Conservation (phyloP, 2,888 invertebrate species). For the Aphrophora alni region DNA sequence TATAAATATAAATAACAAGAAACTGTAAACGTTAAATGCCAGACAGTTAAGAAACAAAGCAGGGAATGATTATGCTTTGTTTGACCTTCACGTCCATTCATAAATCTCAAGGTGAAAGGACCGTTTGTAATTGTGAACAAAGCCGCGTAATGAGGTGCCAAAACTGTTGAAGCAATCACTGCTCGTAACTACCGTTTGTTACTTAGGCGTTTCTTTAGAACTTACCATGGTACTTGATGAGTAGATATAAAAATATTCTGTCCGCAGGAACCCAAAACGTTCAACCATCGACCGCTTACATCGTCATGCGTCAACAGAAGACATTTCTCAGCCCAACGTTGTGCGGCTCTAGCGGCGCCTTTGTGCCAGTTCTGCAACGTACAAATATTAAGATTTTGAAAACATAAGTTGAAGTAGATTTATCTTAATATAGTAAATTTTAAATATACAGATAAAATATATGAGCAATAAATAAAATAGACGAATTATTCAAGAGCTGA, state of each 20-base stretch:
- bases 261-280: constrained; percentile 75
- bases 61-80: too few species aligned
- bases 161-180: neutral
- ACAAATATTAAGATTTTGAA: too few species aligned
- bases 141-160: neutral
- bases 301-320: constrained; percentile 73
- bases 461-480: too few species aligned
- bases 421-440: neutral
- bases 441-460: constrained; percentile 9
- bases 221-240: constrained; percentile 80
- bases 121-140: neutral
- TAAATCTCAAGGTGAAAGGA: neutral
- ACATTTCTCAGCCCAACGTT: constrained; percentile 76
- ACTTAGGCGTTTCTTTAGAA: too few species aligned
- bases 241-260: constrained; percentile 85
- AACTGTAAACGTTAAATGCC: too few species aligned
- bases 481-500: too few species aligned
- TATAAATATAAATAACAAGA: too few species aligned
- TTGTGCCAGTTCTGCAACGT: constrained; percentile 73
- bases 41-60: too few species aligned
- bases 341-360: constrained; percentile 73
- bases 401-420: constrained; percentile 12
- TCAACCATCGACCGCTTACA: constrained; percentile 67
- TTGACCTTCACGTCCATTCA: neutral
- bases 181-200: too few species aligned